These are phyloP conservation scores for Eupithecia exiguata DNA, from an alignment of 2,888 invertebrate genomes.

Conservation along the genomic window DNA sequence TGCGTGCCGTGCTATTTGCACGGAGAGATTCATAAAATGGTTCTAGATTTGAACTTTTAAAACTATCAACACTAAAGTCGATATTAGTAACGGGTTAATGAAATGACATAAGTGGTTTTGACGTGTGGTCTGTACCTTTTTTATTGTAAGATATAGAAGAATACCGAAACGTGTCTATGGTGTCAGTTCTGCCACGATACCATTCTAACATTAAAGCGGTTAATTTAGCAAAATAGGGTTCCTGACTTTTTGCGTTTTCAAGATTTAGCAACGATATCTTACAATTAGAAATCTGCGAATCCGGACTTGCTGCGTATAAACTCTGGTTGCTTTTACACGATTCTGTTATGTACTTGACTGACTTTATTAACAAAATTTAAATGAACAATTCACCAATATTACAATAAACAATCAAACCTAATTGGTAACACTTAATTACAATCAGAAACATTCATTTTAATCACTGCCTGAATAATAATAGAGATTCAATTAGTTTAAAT, in stretches of 20 bases:
- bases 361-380: background rate
- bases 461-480: background rate
- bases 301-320: too few relatives aligned
- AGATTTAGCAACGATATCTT: background rate
- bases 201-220: background rate
- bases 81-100: too few relatives aligned
- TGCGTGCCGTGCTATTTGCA: background rate
- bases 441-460: background rate
- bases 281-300: background rate
- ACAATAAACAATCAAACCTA: background rate
- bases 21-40: too few relatives aligned
- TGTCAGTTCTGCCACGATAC: background rate
- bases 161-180: background rate
- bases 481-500: background rate
- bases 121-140: too few relatives aligned
- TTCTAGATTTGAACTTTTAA: too few relatives aligned
- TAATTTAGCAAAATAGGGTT: too few relatives aligned
- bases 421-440: background rate
- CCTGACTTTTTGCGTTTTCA: too few relatives aligned
- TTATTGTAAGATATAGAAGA: background rate
- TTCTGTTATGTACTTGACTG: background rate
- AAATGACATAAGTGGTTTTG: too few relatives aligned
- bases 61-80: too few relatives aligned
- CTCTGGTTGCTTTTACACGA: background rate
- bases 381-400: slow-evolving; percentile 1